Conservation (phyloP, 2,888 invertebrate genomes). For the Drosophila diplacantha region DNA sequence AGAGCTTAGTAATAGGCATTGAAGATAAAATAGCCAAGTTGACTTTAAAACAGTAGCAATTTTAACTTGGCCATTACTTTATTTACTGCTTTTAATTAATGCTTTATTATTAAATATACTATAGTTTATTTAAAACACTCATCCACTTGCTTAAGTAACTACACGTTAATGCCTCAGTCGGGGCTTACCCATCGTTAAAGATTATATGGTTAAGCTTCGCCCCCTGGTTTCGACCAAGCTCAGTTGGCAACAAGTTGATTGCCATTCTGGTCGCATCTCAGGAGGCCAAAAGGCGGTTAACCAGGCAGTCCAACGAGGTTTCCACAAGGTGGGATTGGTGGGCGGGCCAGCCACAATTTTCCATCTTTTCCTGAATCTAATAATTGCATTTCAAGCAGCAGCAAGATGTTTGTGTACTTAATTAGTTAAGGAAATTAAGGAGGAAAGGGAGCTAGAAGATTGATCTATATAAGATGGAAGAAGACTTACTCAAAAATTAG, state of each 20-base stretch:
- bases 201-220: background rate
- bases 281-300: constrained; percentile 15
- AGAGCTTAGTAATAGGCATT: background rate
- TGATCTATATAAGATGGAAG: background rate
- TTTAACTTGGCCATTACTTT: background rate
- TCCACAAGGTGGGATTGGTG: constrained; percentile 25
- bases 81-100: background rate
- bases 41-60: background rate
- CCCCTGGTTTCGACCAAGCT: background rate
- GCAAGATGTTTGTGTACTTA: background rate
- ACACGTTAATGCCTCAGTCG: background rate
- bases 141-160: background rate
- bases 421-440: background rate
- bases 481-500: too few species aligned
- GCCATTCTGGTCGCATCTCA: constrained; percentile 20
- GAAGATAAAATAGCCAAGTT: background rate
- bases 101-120: background rate
- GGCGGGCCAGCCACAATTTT: background rate
- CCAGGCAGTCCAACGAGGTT: constrained; percentile 2
- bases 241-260: constrained; percentile 16
- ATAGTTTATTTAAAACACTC: background rate
- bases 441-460: background rate
- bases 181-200: background rate
- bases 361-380: constrained; percentile 2
- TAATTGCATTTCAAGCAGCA: background rate